Base-by-base conservation (phyloP, 2,888 invertebrate species). In the Trichogramma dendrolimi region DNA sequence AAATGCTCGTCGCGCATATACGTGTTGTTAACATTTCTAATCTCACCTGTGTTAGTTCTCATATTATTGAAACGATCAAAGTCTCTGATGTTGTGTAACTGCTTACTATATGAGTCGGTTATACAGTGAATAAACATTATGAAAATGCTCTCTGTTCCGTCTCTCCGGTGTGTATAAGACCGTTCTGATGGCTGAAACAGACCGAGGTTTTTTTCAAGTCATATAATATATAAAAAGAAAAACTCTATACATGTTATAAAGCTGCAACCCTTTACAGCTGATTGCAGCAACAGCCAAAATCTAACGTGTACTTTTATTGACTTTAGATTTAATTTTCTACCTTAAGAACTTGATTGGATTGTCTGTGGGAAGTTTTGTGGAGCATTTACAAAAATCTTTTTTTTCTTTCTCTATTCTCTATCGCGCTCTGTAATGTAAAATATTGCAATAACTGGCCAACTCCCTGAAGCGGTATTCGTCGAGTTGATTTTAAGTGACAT, bases 391-490 rank as follows among this genome's bases (percentile, higher is more conserved):
- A 65, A 66, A 56, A 57, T 68, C 65, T 70, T 64, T 72, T 67
- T 67, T 71, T 67, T 70, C 55, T 60, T 39, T 58, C 55, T 59
- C 39, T 69, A 62, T 69, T 61, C 44, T 56, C 5, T 61, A 55
- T 40, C 64, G 60, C 59, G 61, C 53, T 60, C 57, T 64, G 49
- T 41, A 42, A 11, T 42, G 44, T 59, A 53, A 51, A 55, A 58
- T 58, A 65, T 62, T 62, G 65, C 65, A 65, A 27, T 62, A 65
- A 77, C 75, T 78, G 78, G 79, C 78, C 78, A 77, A 78, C 77
- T 78, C 79, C 79, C 79, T 78, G 74, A 78, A 78, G 78, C 75
- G 74, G 75, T 79, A 76, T 75, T 75, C 72, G 73, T 76, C 58
- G 54, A 61, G 51, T 55, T 11, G 6, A 54, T 7, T 54, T 46